Evolutionary conservation across 2,888 invertebrate genomes (phyloP).

Genomic region (Apodemia hepburni): DNA sequence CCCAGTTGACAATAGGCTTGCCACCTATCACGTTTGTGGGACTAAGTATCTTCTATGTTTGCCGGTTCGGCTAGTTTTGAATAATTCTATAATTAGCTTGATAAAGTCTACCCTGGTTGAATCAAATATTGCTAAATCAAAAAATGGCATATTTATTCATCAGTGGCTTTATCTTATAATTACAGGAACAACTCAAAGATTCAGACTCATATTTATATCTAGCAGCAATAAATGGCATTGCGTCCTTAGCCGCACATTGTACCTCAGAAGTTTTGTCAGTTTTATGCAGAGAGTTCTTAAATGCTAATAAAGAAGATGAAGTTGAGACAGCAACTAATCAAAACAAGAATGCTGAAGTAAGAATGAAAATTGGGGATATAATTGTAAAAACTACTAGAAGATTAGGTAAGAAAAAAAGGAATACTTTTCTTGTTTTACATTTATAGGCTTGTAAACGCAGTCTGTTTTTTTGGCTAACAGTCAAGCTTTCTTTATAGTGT

Average conservation of each 20-base stretch:
- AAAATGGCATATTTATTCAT: no score
- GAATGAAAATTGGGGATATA: conserved; percentile 91
- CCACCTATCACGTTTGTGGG: no score
- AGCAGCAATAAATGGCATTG: conserved; percentile 87
- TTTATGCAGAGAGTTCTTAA: conserved; percentile 84
- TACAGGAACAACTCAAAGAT: conserved; percentile 86
- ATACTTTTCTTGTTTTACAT: no score
- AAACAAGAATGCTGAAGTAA: conserved; percentile 75
- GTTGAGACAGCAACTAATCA: conserved; percentile 47
- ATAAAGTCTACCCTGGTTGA: no score
- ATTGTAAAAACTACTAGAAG: conserved; percentile 85
- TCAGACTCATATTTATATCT: conserved; percentile 92
- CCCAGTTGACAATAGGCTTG: no score
- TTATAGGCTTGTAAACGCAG: no score
- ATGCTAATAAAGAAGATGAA: conserved; percentile 43
- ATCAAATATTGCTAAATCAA: no score
- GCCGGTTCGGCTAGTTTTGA: no score
- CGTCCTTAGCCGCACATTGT: conserved; percentile 82
- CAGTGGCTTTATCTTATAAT: conserved; percentile 28
- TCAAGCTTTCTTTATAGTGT: no score
- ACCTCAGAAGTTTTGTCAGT: conserved; percentile 85
- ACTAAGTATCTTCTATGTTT: no score
- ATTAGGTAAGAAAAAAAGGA: conserved; percentile 81
- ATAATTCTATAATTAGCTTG: no score
- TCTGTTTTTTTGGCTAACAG: no score